phyloP scores from a whole-genome alignment of 1,140 invertebrate genomes.

The Ceratoteleas bidentatus region DNA sequence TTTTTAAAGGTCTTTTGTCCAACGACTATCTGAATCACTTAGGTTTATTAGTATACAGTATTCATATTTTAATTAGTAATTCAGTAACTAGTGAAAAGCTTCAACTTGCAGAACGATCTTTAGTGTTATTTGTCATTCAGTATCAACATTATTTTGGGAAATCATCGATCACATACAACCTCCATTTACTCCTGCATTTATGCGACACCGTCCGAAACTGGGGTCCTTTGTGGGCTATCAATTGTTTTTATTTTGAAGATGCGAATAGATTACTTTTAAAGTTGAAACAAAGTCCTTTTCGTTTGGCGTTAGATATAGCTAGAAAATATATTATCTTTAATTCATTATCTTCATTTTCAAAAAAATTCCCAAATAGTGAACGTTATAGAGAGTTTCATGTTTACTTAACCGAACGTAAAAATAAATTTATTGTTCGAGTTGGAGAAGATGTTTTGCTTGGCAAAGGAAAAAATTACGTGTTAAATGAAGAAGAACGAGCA shows the following conservation, averaged over 20 bases:
- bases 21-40: constrained; percentile 15
- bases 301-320: constrained; percentile 8
- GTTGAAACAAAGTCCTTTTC: constrained; percentile 13
- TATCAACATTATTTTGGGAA: constrained; percentile 6
- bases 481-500: not conserved
- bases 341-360: constrained; percentile 16
- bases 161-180: constrained; percentile 10
- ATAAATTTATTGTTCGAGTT: constrained; percentile 6
- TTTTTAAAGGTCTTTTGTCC: constrained; percentile 14
- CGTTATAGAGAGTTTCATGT: constrained; percentile 2
- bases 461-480: not conserved
- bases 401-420: constrained; percentile 4
- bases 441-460: constrained; percentile 6
- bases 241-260: no score
- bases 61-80: constrained; percentile 7
- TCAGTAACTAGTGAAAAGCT: constrained; percentile 1
- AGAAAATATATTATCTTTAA: constrained; percentile 14
- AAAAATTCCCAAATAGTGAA: not conserved
- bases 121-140: not conserved
- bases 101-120: not conserved
- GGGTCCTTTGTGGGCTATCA: constrained; percentile 24
- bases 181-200: constrained; percentile 23
- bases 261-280: constrained; percentile 24
- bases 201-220: constrained; percentile 11
- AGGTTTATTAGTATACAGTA: constrained; percentile 3